Conservation (phyloP, 2,888 invertebrate species). For the Amaurobius ferox region DNA sequence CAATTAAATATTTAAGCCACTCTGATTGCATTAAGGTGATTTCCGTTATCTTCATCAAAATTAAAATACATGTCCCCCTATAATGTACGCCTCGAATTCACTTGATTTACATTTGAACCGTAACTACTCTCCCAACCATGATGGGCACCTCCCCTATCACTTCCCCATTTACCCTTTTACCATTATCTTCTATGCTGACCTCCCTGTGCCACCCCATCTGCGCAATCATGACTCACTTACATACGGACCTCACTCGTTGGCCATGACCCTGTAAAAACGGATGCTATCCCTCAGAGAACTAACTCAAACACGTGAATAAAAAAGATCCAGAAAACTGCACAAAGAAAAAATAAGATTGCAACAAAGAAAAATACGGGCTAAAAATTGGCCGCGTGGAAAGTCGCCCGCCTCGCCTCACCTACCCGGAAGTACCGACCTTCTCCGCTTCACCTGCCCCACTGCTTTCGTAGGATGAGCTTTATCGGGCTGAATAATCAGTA, state of each 20-base stretch:
- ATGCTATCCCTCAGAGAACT: constrained; percentile 41
- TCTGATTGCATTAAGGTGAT: too few species aligned
- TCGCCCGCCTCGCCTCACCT: constrained; percentile 19
- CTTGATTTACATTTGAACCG: too few species aligned
- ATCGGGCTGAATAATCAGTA: neutral
- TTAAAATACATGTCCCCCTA: too few species aligned
- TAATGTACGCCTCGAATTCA: too few species aligned
- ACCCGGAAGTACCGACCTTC: constrained; percentile 36
- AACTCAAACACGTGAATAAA: constrained; percentile 6
- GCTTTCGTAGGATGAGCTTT: neutral
- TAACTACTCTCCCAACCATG: neutral
- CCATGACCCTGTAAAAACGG: constrained; percentile 62
- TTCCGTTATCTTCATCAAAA: too few species aligned
- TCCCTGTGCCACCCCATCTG: constrained; percentile 15
- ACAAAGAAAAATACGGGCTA: constrained; percentile 3
- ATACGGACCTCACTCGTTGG: neutral
- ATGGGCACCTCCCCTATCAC: neutral
- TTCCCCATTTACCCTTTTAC: neutral
- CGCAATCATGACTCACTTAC: constrained; percentile 19
- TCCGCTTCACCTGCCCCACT: constrained; percentile 39
- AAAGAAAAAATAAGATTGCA: neutral
- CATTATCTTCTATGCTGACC: neutral
- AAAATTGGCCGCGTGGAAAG: constrained; percentile 9
- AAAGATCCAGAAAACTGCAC: neutral
- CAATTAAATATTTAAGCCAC: too few species aligned